phyloP scores from a whole-genome alignment of 2,888 invertebrate species.

The Archaeoteleia sp. region DNA sequence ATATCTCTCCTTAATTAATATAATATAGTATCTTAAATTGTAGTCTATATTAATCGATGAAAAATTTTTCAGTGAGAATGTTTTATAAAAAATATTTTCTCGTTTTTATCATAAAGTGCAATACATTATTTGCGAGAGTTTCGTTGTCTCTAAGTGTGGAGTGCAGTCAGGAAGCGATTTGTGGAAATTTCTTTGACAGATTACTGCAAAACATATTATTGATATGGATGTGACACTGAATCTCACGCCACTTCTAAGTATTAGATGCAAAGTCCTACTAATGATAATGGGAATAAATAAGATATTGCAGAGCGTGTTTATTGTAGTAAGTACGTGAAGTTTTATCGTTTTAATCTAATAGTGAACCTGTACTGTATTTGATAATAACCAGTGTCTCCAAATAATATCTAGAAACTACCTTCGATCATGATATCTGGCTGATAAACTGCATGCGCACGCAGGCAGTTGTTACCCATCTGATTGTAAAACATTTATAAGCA shows the following conservation, averaged over 20 bases:
- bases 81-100: too few relatives aligned
- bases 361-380: conserved; percentile 33
- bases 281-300: conserved; percentile 18
- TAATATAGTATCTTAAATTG: too few relatives aligned
- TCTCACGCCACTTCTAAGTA: conserved; percentile 3
- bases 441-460: conserved; percentile 51
- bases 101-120: too few relatives aligned
- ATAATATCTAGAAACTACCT: conserved; percentile 48
- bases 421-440: conserved; percentile 42
- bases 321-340: conserved; percentile 10
- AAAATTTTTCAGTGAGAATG: too few relatives aligned
- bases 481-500: conserved; percentile 49
- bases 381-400: conserved; percentile 46
- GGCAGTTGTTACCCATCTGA: conserved; percentile 39
- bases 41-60: too few relatives aligned
- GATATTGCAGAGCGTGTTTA: conserved; percentile 23
- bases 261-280: not conserved
- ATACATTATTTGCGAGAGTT: too few relatives aligned
- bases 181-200: too few relatives aligned
- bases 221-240: conserved; percentile 8
- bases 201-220: too few relatives aligned
- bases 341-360: conserved; percentile 43
- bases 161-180: too few relatives aligned
- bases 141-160: too few relatives aligned
- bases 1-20: too few relatives aligned